Evolutionary conservation across 2,113 vertebrate species (phyloP), one percentile per base, ranked within the genome.

Genomic region (Bubo scandiacus): DNA sequence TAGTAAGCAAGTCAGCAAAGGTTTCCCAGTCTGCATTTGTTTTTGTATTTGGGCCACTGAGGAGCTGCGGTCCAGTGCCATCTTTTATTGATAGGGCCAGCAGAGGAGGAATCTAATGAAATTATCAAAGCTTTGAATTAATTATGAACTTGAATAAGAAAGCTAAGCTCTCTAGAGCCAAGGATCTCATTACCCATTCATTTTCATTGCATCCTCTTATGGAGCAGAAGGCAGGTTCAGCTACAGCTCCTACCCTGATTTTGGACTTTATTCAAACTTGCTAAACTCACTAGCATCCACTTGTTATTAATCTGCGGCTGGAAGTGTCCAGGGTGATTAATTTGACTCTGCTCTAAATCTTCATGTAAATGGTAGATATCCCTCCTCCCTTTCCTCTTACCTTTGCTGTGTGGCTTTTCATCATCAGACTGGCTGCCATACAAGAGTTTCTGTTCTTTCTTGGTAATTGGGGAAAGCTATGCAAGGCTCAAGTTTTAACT

Each of bases 51-150:
- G 67, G 98, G 98, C 97, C 97, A 93, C 98, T 90, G 98, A 98
- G 98, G 98, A 99, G 93, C 98, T 98, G 97, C 86, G 93, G 98
- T 99, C 98, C 98, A 95, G 97, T 97, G 97, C 98, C 98, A 99
- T 99, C 98, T 99, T 99, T 99, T 99, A 99, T 99, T 99, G 98
- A 99, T 99, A 98, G 98, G 98, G 98, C 97, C 96, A 98, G 98
- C 98, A 98, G 97, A 98, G 96, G 96, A 98, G 96, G 97, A 98
- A 97, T 98, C 98, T 99, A 99, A 99, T 99, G 99, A 99, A 99
- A 99, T 99, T 98, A 99, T 99, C 99, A 99, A 98, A 98, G 99
- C 99, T 99, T 97, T 99, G 99, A 99, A 99, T 99, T 99, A 99
- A 99, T 99, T 99, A 99, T 99, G 99, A 99, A 98, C 98, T 98